These are phyloP conservation scores for Dicrurus megarhynchus DNA, from an alignment of 2,113 vertebrate genomes.

Conservation along the genomic window DNA sequence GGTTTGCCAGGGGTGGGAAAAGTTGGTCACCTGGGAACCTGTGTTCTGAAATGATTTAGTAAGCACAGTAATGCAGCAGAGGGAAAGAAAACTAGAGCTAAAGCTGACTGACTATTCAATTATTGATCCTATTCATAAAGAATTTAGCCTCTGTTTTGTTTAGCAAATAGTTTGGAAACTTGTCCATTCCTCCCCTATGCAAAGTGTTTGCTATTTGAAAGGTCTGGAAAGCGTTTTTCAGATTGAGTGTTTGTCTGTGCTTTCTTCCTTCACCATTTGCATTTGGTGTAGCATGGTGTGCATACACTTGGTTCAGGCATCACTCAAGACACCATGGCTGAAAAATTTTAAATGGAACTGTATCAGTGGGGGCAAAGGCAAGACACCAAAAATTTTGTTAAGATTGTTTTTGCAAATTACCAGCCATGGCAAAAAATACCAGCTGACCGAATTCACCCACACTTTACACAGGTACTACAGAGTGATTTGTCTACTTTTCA, in stretches of 20 bases:
- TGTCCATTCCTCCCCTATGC: background rate
- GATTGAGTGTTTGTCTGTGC: fast-evolving
- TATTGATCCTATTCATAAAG: slow-evolving; percentile 27
- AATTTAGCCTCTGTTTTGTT: slow-evolving; percentile 16
- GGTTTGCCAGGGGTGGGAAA: background rate
- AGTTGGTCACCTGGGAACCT: background rate
- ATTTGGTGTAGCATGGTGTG: background rate
- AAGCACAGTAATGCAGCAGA: background rate
- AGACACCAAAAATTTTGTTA: background rate
- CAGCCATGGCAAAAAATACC: background rate
- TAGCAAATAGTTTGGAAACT: background rate
- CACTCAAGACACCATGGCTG: background rate
- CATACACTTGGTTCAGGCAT: background rate
- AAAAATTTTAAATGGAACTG: background rate
- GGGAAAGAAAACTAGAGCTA: background rate
- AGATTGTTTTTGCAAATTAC: background rate
- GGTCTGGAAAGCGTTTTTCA: background rate
- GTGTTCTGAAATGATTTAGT: background rate
- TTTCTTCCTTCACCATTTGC: background rate
- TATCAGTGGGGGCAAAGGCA: fast-evolving
- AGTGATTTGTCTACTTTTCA: background rate
- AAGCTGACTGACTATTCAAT: background rate
- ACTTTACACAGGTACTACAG: background rate
- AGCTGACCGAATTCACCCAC: background rate
- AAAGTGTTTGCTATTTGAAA: background rate